Base-by-base conservation (phyloP, 2,888 invertebrate genomes). In the Xylota sylvarum region DNA sequence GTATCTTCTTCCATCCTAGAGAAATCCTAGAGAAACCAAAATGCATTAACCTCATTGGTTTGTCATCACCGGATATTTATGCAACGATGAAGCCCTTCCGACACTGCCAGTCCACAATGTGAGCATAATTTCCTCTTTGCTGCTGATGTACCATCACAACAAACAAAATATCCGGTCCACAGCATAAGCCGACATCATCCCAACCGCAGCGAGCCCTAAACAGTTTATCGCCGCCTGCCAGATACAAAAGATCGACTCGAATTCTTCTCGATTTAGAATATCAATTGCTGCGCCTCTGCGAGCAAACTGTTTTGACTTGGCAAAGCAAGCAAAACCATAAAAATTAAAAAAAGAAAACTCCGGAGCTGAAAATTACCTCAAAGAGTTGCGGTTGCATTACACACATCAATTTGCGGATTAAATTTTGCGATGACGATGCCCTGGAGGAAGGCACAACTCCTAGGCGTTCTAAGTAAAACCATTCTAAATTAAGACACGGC, bases 211-310 rank as follows among this genome's bases (percentile, higher is more conserved):
- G 9, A 77, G 56, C 64, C 56, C 70, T 56, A 70, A 79, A 79
- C 70, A 64, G 46, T 79, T 79, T 70, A 79, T 79, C 55, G 70
- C 32, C n/a, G 70, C 40, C n/a, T 46, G 46, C 55, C 27, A 79
- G 56, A 55, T 62, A 40, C 14, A 55, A 27, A 27, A 37, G 48
- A 78, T 62, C 69, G 43, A 52, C 52, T 43, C 43, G 43, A 78
- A 67, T 77, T 77, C 50, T 60, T 65, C 67, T 69, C 56, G 14
- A 69, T 77, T 77, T 77, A 60, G 69, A 77, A 73, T 73, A 52
- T 43, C 62, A 40, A 50, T 58, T 69, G 50, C 43, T 32, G 17
- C n/a, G 56, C 23, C 52, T 62, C 9, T 4, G 9, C 35, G 6
- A n/a, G 9, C 46, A 48, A 48, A 65, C 55, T 76, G 23, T 65